Conservation (phyloP, 2,888 invertebrate species). For the Aspidiotus destructor region DNA sequence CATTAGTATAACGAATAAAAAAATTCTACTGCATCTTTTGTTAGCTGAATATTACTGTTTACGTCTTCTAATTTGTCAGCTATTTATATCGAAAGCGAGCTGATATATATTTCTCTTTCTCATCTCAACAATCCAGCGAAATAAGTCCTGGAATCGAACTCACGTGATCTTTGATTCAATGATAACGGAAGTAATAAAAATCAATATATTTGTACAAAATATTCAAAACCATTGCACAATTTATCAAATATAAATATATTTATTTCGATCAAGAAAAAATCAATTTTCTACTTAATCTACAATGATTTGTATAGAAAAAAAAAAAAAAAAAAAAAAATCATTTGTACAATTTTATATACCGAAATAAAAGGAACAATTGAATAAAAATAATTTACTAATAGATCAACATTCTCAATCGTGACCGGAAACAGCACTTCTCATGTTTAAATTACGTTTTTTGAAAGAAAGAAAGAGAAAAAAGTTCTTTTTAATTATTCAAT, state of each 20-base stretch:
- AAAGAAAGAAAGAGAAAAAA: conserved; percentile 3
- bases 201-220: conserved; percentile 32
- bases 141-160: too few relatives aligned
- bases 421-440: neutral
- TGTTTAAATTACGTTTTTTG: neutral
- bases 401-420: neutral
- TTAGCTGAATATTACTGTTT: too few relatives aligned
- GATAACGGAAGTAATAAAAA: conserved; percentile 17
- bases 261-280: conserved; percentile 24
- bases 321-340: conserved; percentile 14
- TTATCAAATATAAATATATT: conserved; percentile 30
- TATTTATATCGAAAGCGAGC: too few relatives aligned
- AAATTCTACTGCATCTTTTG: too few relatives aligned
- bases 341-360: conserved; percentile 25
- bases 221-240: conserved; percentile 33
- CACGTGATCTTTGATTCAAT: too few relatives aligned
- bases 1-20: too few relatives aligned
- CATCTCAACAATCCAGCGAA: too few relatives aligned
- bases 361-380: conserved; percentile 27
- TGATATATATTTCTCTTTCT: too few relatives aligned
- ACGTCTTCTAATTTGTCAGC: too few relatives aligned
- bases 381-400: conserved; percentile 24
- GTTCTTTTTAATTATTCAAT: neutral
- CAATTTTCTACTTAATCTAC: conserved; percentile 32
- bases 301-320: neutral